phyloP scores from a whole-genome alignment of 1,140 invertebrate species.

The Apis laboriosa region DNA sequence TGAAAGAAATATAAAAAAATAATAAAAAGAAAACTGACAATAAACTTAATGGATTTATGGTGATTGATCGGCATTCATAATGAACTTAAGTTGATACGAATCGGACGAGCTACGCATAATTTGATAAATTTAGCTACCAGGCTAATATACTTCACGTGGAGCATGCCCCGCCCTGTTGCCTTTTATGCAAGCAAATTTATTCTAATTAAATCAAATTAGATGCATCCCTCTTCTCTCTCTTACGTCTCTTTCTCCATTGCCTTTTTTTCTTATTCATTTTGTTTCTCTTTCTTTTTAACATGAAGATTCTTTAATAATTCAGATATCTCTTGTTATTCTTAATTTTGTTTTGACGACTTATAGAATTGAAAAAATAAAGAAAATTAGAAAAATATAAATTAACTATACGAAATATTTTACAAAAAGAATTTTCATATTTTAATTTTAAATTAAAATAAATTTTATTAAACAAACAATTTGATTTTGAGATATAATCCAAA shows the following conservation, averaged over 20 bases:
- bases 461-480: no score
- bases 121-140: slow-evolving; percentile 76
- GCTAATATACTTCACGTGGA: slow-evolving; percentile 70
- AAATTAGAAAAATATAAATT: no score
- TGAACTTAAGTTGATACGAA: neutral
- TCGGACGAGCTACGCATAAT: slow-evolving; percentile 70
- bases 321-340: no score
- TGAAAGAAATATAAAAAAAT: no score
- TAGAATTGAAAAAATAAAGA: no score
- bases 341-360: no score
- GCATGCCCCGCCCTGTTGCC: slow-evolving; percentile 56
- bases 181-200: slow-evolving; percentile 75
- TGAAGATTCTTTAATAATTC: neutral
- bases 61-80: neutral
- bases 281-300: neutral
- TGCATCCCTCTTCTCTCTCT: slow-evolving; percentile 57
- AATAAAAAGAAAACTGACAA: no score
- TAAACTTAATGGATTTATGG: no score
- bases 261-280: neutral
- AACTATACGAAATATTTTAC: no score
- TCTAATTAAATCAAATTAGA: slow-evolving; percentile 77
- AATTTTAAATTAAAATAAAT: no score
- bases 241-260: slow-evolving; percentile 6
- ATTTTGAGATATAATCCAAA: no score
- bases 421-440: no score